Evolutionary conservation across 2,888 invertebrate genomes (phyloP), one percentile per base, ranked within the genome.

Genomic region (Hemaris fuciformis): DNA sequence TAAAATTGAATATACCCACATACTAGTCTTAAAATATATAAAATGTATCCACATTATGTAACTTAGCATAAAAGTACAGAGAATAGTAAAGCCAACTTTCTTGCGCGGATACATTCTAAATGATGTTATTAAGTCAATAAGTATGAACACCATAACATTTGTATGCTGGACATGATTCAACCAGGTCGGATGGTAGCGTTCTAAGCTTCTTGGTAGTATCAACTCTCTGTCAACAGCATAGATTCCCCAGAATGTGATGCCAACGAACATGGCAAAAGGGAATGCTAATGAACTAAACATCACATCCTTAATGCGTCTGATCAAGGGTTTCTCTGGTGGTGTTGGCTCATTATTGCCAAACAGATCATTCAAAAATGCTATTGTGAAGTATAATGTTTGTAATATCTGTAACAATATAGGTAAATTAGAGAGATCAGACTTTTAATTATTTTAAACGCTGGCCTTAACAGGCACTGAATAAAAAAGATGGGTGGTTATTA

Each of bases 141-240:
- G 65, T 23, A 96, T 94, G 76, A 97, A 96, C 10, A 97, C 90
- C 78, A 97, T 93, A 71, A 98, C 97, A 80, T 96, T 96, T 13
- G 98, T 97, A 85, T 98, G 98, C 95, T 97, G 95, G 1, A 96
- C 93, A 91, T 99, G 99, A 82, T 99, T 99, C 62, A 99, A 91
- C 99, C 98, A 99, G 57, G 90, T 83, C 6, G 99, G 99, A 76
- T 98, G 98, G 76, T 95, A 96, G 15, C 94, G 91, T 81, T 98
- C 98, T 71, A 99, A 84, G 27, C 94, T 95, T 82, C 94, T 95
- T 0, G 99, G 99, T 76, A 98, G 95, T 43, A 99, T 97, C 61
- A 99, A 89, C 84, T 98, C 98, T 70, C 99, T 94, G 80, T 99
- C 97, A 53, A 98, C 94, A 60, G 95, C 94, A 93, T 97, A 98